Base-by-base conservation (phyloP, 2,888 invertebrate species). In the Meteorus cinctellus region DNA sequence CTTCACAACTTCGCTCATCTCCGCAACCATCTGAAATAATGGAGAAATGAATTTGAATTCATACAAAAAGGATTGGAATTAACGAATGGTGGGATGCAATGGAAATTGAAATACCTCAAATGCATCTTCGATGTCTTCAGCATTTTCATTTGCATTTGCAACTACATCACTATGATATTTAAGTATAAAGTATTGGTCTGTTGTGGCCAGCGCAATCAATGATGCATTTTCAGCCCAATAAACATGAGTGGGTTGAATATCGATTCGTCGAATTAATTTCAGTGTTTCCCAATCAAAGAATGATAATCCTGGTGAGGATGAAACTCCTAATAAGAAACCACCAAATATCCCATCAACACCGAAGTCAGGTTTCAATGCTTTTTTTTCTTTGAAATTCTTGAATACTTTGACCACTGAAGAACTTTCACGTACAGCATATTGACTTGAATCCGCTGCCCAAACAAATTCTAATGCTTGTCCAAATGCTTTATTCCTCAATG, bases 401-500 rank as follows among this genome's bases (percentile, higher is more conserved):
- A 97, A 99, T 59, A 99, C 94, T 85, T 96, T 96, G 29, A 99
- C 95, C 1, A 95, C 95, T 70, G 96, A 96, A 65, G 95, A 95
- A 75, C 95, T 96, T 90, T 99, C 99, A 27, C 97, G 91, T 0
- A 95, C 95, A 0, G 96, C 96, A 85, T 96, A 96, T 84, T 98
- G 97, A 63, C 97, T 97, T 45, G 98, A 97, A 89, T 99, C 99
- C 68, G 95, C 92, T 0, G 98, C 97, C 99, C 99, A 99, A 0
- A 99, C 99, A 89, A 99, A 99, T 91, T 99, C 99, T 84, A 98
- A 97, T 0, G 98, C 99, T 14, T 97, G 95, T 0, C 99, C 99
- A 88, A 99, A 99, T 1, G 98, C 98, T 89, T 99, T 99, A 90
- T 99, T 99, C 72, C 99, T 92, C 79, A 99, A 91, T 0, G 99